These are phyloP conservation scores for Agelas oroides DNA, from an alignment of 37 sponge, comb jelly and placozoan species.

Conservation along the genomic window DNA sequence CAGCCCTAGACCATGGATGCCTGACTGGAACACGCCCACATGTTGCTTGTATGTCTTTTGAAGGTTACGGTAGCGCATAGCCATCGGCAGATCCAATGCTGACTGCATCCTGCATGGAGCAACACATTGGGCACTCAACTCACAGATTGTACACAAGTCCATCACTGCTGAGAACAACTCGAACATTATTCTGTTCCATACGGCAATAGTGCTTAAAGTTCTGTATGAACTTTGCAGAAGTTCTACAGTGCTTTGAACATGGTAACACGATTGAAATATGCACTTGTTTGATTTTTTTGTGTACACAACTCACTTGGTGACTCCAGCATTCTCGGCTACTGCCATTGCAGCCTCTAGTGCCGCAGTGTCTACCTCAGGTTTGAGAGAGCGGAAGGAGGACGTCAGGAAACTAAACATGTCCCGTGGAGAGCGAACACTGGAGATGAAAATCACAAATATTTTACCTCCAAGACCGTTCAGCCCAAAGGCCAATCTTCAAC, in stretches of 20 bases:
- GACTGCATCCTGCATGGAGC: conserved; percentile 50
- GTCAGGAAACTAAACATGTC: conserved; percentile 97
- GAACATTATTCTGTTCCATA: too few species aligned
- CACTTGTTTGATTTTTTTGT: too few species aligned
- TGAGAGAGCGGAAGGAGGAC: conserved; percentile 72
- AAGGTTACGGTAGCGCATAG: conserved; percentile 90
- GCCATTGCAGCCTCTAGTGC: conserved; percentile 57
- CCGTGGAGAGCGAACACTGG: conserved; percentile 43
- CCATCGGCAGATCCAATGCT: conserved; percentile 82
- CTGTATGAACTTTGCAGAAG: too few species aligned
- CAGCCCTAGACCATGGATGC: conserved; percentile 96
- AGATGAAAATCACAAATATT: too few species aligned
- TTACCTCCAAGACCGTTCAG: too few species aligned
- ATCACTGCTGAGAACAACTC: too few species aligned
- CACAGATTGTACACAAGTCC: neutral
- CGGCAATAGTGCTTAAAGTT: too few species aligned
- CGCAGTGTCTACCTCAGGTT: conserved; percentile 56
- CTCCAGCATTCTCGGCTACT: conserved; percentile 36
- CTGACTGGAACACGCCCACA: conserved; percentile 80
- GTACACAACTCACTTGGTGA: too few species aligned
- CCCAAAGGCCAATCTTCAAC: too few species aligned
- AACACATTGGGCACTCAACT: too few species aligned
- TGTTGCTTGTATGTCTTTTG: conserved; percentile 77
- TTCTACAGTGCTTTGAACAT: too few species aligned
- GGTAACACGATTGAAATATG: neutral